phyloP scores from a whole-genome alignment of 2,888 invertebrate species.

The Hypena proboscidalis region DNA sequence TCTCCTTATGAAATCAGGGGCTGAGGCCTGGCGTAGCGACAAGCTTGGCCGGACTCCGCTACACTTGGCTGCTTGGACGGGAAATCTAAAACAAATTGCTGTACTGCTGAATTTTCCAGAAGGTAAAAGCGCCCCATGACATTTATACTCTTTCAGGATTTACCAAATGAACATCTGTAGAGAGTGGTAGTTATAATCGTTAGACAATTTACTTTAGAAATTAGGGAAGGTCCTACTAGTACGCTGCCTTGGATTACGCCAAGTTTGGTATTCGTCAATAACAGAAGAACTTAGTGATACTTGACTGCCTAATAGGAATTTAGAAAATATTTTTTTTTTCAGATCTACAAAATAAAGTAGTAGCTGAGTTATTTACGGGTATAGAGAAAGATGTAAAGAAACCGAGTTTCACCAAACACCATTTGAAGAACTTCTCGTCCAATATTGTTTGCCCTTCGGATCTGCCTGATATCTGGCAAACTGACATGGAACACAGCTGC shows the following conservation, averaged over 20 bases:
- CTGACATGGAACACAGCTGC: constrained; percentile 40
- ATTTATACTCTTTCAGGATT: no score
- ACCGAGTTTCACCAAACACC: constrained; percentile 7
- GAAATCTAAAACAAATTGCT: constrained; percentile 29
- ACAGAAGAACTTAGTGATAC: no score
- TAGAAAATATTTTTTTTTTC: constrained; percentile 3
- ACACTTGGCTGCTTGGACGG: constrained; percentile 65
- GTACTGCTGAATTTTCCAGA: constrained; percentile 30
- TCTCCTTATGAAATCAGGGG: constrained; percentile 54
- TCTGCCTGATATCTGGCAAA: constrained; percentile 30
- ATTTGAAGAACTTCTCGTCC: constrained; percentile 28
- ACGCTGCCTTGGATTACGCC: no score
- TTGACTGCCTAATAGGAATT: no score
- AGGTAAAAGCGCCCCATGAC: no score
- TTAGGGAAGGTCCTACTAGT: no score
- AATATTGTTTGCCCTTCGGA: constrained; percentile 12
- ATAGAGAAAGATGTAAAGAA: constrained; percentile 19
- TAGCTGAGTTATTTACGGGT: constrained; percentile 3
- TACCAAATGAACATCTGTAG: no score
- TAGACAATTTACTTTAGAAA: no score
- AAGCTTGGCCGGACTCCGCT: constrained; percentile 63
- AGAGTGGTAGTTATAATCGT: no score
- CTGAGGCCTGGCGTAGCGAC: constrained; percentile 52
- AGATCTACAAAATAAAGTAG: constrained; percentile 11
- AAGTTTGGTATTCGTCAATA: no score